Conservation (phyloP, 2,113 vertebrate species). For the Lagopus muta region DNA sequence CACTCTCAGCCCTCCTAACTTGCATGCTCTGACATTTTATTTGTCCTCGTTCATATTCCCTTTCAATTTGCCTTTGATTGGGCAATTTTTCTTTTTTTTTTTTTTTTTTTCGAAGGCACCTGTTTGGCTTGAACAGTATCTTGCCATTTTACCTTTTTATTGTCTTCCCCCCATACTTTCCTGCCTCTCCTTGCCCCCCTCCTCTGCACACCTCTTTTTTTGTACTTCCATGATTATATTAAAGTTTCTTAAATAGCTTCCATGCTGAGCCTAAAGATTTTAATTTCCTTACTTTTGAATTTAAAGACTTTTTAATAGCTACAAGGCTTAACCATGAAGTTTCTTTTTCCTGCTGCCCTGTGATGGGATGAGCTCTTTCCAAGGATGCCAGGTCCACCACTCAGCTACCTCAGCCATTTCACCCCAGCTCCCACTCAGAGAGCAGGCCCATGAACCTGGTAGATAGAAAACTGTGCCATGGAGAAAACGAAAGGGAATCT, state of each 20-base stretch:
- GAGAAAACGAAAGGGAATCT: not conserved
- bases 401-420: not conserved
- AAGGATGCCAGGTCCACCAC: not conserved
- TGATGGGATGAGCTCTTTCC: not conserved
- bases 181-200: not conserved
- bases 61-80: conserved; percentile 5
- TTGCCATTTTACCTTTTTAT: conserved; percentile 31
- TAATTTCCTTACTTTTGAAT: conserved; percentile 46
- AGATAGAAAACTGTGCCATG: not conserved
- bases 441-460: not conserved
- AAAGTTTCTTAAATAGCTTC: conserved; percentile 35
- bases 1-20: not conserved
- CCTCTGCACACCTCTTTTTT: not conserved
- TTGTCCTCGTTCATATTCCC: not conserved
- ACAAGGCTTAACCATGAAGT: not conserved
- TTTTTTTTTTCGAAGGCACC: not conserved
- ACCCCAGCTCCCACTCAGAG: not conserved
- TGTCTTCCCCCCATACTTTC: not conserved
- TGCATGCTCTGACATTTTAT: not conserved
- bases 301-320: conserved; percentile 20
- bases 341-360: not conserved
- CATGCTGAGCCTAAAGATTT: conserved; percentile 40
- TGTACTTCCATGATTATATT: not conserved
- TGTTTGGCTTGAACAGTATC: conserved; percentile 42
- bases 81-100: not conserved